These are phyloP conservation scores for Bunonema sp. DNA, from an alignment of 2,888 invertebrate genomes.

Conservation along the genomic window DNA sequence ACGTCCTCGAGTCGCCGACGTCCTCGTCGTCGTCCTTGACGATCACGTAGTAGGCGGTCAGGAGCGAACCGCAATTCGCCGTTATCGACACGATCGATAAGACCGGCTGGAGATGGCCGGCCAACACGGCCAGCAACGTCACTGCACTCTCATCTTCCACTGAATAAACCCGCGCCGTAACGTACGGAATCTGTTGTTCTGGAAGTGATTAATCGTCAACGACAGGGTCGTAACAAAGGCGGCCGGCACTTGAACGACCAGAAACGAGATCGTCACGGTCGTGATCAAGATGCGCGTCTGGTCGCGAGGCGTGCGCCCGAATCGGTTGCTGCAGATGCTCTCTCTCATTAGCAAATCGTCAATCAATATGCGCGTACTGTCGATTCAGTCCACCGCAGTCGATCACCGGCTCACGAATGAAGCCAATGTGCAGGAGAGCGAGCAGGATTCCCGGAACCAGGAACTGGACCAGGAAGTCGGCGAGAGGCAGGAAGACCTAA, in stretches of 20 bases:
- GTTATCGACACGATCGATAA: constrained; percentile 34
- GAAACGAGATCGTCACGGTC: constrained; percentile 38
- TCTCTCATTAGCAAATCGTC: neutral
- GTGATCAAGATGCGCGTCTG: constrained; percentile 39
- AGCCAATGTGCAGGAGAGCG: constrained; percentile 33
- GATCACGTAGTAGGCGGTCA: constrained; percentile 42
- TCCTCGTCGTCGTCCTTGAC: constrained; percentile 42
- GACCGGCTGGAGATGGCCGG: constrained; percentile 38
- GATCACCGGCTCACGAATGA: constrained; percentile 38
- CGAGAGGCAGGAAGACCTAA: constrained; percentile 32
- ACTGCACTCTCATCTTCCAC: constrained; percentile 14
- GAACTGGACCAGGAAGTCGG: constrained; percentile 40
- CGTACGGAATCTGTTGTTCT: constrained; percentile 31
- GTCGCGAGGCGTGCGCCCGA: constrained; percentile 40
- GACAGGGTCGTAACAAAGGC: constrained; percentile 37
- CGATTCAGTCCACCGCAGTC: constrained; percentile 31
- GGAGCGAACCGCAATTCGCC: constrained; percentile 36
- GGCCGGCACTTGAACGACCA: constrained; percentile 36
- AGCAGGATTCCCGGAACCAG: constrained; percentile 34
- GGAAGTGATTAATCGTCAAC: constrained; percentile 38
- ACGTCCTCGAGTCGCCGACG: constrained; percentile 32
- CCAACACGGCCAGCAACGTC: constrained; percentile 27
- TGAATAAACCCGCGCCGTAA: too few relatives aligned
- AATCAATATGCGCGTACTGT: constrained; percentile 12
- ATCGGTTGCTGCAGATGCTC: constrained; percentile 31